phyloP scores from a whole-genome alignment of 1,140 invertebrate genomes.

The Elysia chlorotica region DNA sequence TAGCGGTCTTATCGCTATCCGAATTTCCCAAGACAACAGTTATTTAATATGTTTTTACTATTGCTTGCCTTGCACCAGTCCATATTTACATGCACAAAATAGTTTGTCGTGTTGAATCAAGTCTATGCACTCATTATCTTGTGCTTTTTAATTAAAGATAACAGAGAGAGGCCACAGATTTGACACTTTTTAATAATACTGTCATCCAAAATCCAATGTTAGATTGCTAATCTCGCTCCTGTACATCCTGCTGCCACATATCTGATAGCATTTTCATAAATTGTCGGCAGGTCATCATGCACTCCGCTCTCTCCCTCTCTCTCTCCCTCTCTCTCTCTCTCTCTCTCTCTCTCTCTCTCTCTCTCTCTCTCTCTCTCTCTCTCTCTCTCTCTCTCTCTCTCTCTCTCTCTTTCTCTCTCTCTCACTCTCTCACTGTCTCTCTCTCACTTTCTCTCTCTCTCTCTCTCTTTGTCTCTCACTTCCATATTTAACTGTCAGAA shows the following conservation, averaged over 20 bases:
- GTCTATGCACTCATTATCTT: too few relatives aligned
- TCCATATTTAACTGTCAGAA: background rate
- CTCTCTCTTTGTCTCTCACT: constrained; percentile 3
- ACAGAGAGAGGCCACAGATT: background rate
- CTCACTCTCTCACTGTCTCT: background rate
- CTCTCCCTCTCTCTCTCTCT: background rate
- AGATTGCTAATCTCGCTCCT: background rate
- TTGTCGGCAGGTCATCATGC: background rate
- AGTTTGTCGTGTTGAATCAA: too few relatives aligned
- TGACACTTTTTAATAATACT: background rate
- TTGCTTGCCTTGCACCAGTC: too few relatives aligned
- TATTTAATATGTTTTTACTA: too few relatives aligned
- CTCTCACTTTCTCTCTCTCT: constrained; percentile 2
- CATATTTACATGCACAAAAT: too few relatives aligned
- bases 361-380: constrained; percentile 1
- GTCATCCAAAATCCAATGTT: too few relatives aligned
- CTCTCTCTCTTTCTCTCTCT: constrained; percentile 5
- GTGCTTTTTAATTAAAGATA: too few relatives aligned
- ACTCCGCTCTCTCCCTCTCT: background rate
- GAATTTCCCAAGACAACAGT: too few relatives aligned
- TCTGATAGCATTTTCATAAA: too few relatives aligned
- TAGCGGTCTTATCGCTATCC: too few relatives aligned
- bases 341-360: constrained; percentile 7
- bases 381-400: background rate
- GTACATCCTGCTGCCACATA: background rate